Evolutionary conservation across 2,797 vertebrate species (phyloP), one percentile per base, ranked within the genome.

Genomic region (Tragelaphus oryx): DNA sequence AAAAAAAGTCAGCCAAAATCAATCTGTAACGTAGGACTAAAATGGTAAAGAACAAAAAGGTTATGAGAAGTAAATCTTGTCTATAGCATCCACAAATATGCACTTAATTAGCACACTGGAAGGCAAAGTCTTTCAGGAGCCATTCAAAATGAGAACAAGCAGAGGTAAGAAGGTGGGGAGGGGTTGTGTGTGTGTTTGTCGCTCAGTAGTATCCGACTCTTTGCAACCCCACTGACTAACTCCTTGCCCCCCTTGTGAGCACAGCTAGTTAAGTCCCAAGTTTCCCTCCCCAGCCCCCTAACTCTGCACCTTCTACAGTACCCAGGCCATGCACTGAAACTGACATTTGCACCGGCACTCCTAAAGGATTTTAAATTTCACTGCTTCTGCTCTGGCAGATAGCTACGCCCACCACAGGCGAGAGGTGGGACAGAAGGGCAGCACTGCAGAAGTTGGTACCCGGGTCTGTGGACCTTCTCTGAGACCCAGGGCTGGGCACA

Each of bases 21-120:
- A 80, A 87, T 59, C 28, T 55, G 90, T 37, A 92, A 59, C 17
- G 22, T 28, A 95, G 65, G 11, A 52, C 59, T 92, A 78, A 83
- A 95, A 83, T 18, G 26, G n/a, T 48, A 68, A 59, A 85, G 41
- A 93, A 55, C 20, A 83, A 90, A 96, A 83, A 26, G 55, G 84
- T 52, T 79, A 87, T 18, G 71, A 91, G 84, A 59, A 88, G 26
- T 13, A 83, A 81, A 87, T 24, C 65, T 62, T 81, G 17, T 24
- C 93, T n/a, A 60, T 0, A 71, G 57, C n/a, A 65, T 60, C 65
- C 20, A 95, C 33, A 76, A 86, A 89, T 28, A 28, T 30, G 57
- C 37, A 88, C 60, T 89, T 24, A 65, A 65, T 65, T 65, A 65
- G 41, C 65, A 88, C 16, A 54, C 20, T n/a, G 37, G 62, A 65